phyloP scores from a whole-genome alignment of 2,113 vertebrate genomes.

The Arvicanthis niloticus region DNA sequence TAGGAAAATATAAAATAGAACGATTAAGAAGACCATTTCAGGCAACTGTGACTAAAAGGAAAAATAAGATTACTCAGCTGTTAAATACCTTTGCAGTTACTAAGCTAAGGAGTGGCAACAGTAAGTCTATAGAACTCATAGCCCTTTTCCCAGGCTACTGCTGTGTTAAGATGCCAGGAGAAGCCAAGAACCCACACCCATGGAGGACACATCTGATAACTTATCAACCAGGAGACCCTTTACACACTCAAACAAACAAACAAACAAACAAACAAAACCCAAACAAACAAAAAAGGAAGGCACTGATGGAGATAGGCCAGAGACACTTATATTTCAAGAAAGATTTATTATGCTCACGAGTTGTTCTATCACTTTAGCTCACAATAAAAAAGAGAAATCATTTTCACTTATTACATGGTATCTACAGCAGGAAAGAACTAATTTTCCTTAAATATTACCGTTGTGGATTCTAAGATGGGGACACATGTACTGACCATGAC shows the following conservation, averaged over 20 bases:
- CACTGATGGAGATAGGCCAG: rapidly evolving
- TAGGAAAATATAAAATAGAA: neutral
- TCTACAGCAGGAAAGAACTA: neutral
- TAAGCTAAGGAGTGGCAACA: neutral
- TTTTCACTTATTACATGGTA: neutral
- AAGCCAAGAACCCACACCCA: neutral
- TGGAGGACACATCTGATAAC: neutral
- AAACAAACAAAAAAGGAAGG: neutral
- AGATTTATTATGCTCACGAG: neutral
- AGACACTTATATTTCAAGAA: neutral
- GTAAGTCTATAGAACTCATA: neutral
- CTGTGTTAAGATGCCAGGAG: neutral
- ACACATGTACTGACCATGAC: neutral
- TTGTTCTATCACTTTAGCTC: neutral
- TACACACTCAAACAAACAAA: neutral
- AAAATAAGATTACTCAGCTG: neutral
- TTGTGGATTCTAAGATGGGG: neutral
- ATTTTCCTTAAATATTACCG: neutral
- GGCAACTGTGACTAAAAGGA: neutral
- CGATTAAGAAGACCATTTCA: neutral
- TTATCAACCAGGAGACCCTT: neutral
- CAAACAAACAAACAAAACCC: neutral
- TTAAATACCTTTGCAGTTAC: neutral
- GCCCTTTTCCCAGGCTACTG: neutral
- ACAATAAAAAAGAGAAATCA: neutral